Conservation (phyloP, 2,888 invertebrate species). For the Cantharis rustica region DNA sequence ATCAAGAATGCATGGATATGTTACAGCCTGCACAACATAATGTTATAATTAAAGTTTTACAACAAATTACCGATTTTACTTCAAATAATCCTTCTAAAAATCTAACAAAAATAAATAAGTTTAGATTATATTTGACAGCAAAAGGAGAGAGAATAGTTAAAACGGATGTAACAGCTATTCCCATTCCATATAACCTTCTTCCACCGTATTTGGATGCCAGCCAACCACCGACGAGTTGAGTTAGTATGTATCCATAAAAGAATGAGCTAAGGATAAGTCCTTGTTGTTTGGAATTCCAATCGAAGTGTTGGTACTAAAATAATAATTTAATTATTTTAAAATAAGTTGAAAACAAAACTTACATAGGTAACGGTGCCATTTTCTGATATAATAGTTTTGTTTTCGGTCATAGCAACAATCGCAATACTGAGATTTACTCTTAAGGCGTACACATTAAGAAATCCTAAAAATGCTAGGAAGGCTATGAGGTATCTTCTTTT, state of each 20-base stretch:
- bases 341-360: constrained; percentile 45
- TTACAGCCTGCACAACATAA: constrained; percentile 64
- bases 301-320: constrained; percentile 72
- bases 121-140: constrained; percentile 73
- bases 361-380: constrained; percentile 68
- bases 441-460: constrained; percentile 82
- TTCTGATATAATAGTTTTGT: constrained; percentile 63
- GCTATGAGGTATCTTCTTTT: constrained; percentile 77
- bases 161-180: constrained; percentile 77
- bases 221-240: constrained; percentile 84
- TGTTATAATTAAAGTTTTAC: background rate
- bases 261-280: constrained; percentile 84
- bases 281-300: constrained; percentile 79
- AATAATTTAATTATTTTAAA: constrained; percentile 6
- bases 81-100: constrained; percentile 49
- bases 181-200: constrained; percentile 78
- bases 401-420: constrained; percentile 90
- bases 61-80: constrained; percentile 30
- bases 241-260: constrained; percentile 87
- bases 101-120: constrained; percentile 71
- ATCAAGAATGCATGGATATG: constrained; percentile 80
- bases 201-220: constrained; percentile 85
- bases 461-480: constrained; percentile 79
- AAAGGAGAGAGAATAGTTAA: constrained; percentile 81
- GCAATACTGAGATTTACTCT: constrained; percentile 92